These are phyloP conservation scores for Trachelus stipa DNA, from an alignment of 2,888 invertebrate species.

Conservation along the genomic window DNA sequence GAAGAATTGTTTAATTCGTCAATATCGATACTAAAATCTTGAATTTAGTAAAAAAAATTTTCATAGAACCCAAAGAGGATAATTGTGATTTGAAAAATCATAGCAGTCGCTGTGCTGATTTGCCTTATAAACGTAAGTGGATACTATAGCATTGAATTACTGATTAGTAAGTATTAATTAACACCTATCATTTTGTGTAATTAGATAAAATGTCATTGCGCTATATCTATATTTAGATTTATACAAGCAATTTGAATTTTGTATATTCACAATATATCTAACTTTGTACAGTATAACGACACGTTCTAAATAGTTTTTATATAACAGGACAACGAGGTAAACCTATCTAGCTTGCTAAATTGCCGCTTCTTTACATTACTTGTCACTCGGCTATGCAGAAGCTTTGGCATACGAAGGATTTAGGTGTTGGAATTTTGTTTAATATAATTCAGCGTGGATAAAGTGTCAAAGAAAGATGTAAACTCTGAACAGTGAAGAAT, in stretches of 20 bases:
- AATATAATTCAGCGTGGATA: background rate
- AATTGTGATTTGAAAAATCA: background rate
- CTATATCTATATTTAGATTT: background rate
- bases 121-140: background rate
- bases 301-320: background rate
- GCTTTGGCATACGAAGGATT: background rate
- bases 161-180: background rate
- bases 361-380: background rate
- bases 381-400: background rate
- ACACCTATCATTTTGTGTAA: background rate
- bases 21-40: background rate
- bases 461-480: background rate
- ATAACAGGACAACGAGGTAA: background rate
- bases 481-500: background rate
- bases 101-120: background rate
- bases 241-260: background rate
- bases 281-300: no score
- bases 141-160: background rate
- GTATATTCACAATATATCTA: no score
- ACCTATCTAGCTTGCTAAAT: background rate
- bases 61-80: background rate
- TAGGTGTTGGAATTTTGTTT: background rate
- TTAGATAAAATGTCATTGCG: background rate
- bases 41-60: background rate
- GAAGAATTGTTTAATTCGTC: background rate